Conservation (phyloP, 1,140 invertebrate genomes). For the Pseudomyrmex gracilis region DNA sequence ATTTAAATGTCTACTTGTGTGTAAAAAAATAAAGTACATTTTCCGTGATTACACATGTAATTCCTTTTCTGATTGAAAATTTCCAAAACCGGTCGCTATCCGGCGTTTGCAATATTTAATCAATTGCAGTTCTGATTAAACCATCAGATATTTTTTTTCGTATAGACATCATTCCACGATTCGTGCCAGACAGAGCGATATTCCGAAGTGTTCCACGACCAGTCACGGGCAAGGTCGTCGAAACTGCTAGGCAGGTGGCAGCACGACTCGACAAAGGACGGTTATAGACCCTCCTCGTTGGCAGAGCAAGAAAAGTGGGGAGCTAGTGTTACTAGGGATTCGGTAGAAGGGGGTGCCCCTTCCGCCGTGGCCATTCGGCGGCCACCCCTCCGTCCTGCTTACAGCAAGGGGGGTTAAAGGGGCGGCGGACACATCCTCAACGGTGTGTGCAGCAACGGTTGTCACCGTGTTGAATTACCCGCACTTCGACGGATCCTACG, state of each 20-base stretch:
- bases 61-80: neutral
- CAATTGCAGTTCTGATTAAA: neutral
- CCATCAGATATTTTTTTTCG: neutral
- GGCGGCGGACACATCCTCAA: constrained; percentile 55
- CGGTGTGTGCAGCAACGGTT: constrained; percentile 71
- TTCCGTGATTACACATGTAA: neutral
- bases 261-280: constrained; percentile 79
- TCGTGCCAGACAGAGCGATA: neutral
- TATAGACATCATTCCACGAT: constrained; percentile 15
- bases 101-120: too few relatives aligned
- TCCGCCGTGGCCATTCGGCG: constrained; percentile 53
- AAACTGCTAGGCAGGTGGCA: constrained; percentile 80
- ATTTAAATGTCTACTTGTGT: neutral
- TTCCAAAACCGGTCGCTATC: neutral
- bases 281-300: constrained; percentile 72
- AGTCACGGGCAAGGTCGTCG: constrained; percentile 72
- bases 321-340: constrained; percentile 32
- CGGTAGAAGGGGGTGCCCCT: constrained; percentile 60
- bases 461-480: constrained; percentile 74
- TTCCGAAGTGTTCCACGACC: constrained; percentile 58
- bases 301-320: constrained; percentile 62
- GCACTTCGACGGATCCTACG: constrained; percentile 71
- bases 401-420: constrained; percentile 10
- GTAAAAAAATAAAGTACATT: constrained; percentile 8
- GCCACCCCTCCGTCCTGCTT: constrained; percentile 52